These are phyloP conservation scores for Craseonycteris thonglongyai DNA, from an alignment of 2,113 vertebrate genomes.

Conservation along the genomic window DNA sequence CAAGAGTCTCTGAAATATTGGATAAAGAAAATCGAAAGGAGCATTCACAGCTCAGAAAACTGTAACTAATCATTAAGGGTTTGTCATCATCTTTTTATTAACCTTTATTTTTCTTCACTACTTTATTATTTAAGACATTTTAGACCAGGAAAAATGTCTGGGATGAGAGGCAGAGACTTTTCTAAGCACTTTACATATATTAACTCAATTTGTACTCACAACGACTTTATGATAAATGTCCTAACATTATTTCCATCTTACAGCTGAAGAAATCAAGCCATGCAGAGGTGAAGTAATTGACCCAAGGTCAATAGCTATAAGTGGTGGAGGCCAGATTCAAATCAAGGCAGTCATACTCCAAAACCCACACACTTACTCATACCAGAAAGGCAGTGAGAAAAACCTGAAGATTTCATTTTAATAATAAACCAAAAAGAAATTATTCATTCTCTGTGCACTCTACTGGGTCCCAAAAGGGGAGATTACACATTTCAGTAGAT, in stretches of 20 bases:
- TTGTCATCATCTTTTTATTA: neutral
- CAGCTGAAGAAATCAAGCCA: neutral
- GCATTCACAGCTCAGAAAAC: conserved; percentile 4
- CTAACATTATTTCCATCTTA: neutral
- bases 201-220: conserved; percentile 35
- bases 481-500: neutral
- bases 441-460: neutral
- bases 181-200: neutral
- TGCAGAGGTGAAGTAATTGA: neutral
- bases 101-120: conserved; percentile 31
- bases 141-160: neutral
- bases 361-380: neutral
- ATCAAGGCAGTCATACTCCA: neutral
- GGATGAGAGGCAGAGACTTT: neutral
- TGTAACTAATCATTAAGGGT: neutral
- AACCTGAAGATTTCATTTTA: neutral
- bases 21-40: conserved; percentile 10
- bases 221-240: neutral
- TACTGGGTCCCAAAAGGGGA: neutral
- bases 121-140: conserved; percentile 34
- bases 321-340: neutral
- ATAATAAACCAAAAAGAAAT: conserved; percentile 8
- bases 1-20: neutral
- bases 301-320: neutral
- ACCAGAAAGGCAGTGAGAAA: neutral